Evolutionary conservation across 2,797 vertebrate species (phyloP), one percentile per base, ranked within the genome.

Genomic region (Acridotheres tristis): DNA sequence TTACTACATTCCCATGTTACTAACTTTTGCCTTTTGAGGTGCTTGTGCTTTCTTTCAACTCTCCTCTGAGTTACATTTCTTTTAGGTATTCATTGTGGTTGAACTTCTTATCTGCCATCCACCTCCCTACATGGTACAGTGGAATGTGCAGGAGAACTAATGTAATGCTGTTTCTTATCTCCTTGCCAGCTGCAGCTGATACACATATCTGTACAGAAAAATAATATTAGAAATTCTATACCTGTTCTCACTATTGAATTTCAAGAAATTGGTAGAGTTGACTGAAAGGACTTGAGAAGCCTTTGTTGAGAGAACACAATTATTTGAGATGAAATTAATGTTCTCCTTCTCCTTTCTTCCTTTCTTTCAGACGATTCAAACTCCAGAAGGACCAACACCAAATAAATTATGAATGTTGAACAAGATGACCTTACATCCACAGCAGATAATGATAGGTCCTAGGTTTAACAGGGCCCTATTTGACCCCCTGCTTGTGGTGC

Each of bases 321-420:
- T 81, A 74, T 71, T 72, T 69, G 59, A 62, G 26, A 38, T 47
- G 95, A 36, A 90, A 69, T 85, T 96, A 93, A 95, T 72, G 27
- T 53, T 89, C 16, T 91, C 48, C 45, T 85, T 81, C 38, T 88
- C 27, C 32, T n/a, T 86, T 88, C 62, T 95, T 83, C 79, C 69
- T 96, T 82, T 97, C 61, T 97, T 98, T 76, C 97, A 98, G 98
- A 97, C 84, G 59, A 94, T 97, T 98, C 96, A 95, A 98, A 97
- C 94, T 98, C 96, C 97, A 97, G 96, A 97, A 98, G 98, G 98
- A 98, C 98, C 98, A 98, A 98, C 98, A 98, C 98, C 98, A 98
- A 98, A 98, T 98, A 99, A 99, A 99, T 99, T 99, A 99, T 99
- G 99, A 99, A 99, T 99, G 99, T 99, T 99, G 99, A 99, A 99